Evolutionary conservation across 2,888 invertebrate species (phyloP), one percentile per base, ranked within the genome.

Genomic region (Mayetiola destructor): DNA sequence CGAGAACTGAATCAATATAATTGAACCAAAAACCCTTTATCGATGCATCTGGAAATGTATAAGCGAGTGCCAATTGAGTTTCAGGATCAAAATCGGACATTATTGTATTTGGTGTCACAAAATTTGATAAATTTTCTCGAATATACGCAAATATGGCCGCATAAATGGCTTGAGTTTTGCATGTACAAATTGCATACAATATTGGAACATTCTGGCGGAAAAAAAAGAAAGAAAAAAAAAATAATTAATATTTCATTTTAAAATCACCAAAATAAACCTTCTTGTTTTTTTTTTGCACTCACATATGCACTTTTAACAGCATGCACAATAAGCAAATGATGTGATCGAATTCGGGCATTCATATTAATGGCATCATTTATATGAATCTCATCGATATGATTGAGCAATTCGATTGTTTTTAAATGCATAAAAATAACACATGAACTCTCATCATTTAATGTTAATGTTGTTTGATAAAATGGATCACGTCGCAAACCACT

Each of bases 1-100:
- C 59, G 1, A 65, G 58, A 23, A 64, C 61, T 3, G 62, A 61
- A 55, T 64, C 63, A 1, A 63, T 64, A 35, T 64, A 66, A 36
- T 64, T 62, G 57, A 62, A 64, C 64, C 65, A 66, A 39, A 61
- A 62, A 6, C 64, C 64, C 61, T 66, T 66, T 21, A 66, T 61
- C 10, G 62, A 63, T 3, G 65, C 61, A 29, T 65, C 64, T 1
- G 65, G 65, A 23, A 63, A 66, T 18, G 59, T 59, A 35, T 62
- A 62, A 0, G 60, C 56, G 3, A 66, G 56, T 6, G 63, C 61
- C 8, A 61, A 53, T 57, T 65, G 65, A 27, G 65, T 62, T 14
- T 59, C 56, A 30, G 60, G 54, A 54, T 65, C 64, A 57, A 62
- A 64, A 55, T 64, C 63, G 0, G 64, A 63, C 6, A 65, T 59